Evolutionary conservation across 1,140 invertebrate genomes (phyloP).

Genomic region (Popillia japonica): DNA sequence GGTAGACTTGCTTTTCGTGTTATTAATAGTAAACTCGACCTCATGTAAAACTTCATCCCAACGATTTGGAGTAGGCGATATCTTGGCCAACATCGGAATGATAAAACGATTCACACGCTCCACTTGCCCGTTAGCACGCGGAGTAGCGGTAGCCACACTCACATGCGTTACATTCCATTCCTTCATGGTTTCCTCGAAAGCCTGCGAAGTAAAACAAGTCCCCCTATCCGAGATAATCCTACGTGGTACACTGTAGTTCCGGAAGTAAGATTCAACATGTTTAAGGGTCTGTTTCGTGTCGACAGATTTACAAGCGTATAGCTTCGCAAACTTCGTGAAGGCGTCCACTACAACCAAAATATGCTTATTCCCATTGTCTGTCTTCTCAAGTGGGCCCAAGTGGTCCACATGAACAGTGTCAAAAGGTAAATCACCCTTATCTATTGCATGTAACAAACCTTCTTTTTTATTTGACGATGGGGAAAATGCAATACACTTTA

Average conservation of each 20-base stretch:
- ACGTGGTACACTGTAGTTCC: neutral
- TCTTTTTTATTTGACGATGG: slow-evolving; percentile 39
- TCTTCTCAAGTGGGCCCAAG: slow-evolving; percentile 42
- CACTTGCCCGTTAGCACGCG: slow-evolving; percentile 55
- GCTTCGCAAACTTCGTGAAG: slow-evolving; percentile 30
- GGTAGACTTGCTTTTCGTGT: slow-evolving; percentile 45
- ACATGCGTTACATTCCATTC: slow-evolving; percentile 34
- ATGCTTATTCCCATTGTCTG: neutral
- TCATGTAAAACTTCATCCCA: slow-evolving; percentile 45
- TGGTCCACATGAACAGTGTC: slow-evolving; percentile 41
- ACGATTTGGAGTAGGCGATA: neutral
- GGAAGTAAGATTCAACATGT: neutral
- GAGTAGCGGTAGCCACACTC: slow-evolving; percentile 48
- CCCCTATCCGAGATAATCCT: neutral
- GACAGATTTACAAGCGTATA: neutral
- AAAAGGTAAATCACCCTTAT: slow-evolving; percentile 46
- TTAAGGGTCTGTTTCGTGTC: neutral
- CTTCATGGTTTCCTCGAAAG: slow-evolving; percentile 43
- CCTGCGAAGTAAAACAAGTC: slow-evolving; percentile 43
- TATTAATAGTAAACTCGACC: slow-evolving; percentile 51
- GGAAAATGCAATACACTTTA: slow-evolving; percentile 49
- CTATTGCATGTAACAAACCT: slow-evolving; percentile 37
- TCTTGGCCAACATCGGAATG: neutral
- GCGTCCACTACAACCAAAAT: slow-evolving; percentile 38
- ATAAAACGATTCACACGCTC: slow-evolving; percentile 52